Percentiles rank a stretch among this genome's conserved stretches.
Evolutionary conservation across 1,140 invertebrate genomes (phyloP).

Genomic region (Sycophaga agraensis): DNA sequence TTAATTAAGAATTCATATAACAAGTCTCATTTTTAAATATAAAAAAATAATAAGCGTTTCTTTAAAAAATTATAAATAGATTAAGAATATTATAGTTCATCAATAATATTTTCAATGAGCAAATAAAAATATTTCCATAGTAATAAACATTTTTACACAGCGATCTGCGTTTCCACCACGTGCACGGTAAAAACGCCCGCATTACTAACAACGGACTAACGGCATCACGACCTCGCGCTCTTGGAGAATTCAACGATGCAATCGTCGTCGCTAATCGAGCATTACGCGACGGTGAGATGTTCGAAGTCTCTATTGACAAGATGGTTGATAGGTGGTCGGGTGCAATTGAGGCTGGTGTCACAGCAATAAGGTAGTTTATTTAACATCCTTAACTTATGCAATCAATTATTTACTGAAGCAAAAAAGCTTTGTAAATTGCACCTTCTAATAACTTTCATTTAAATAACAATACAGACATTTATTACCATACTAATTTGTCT

Average conservation of each 20-base stretch:
- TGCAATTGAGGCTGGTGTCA: conserved; percentile 73
- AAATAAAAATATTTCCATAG: background rate
- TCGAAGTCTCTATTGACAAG: conserved; percentile 87
- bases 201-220: conserved; percentile 85
- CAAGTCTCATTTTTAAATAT: too few relatives aligned
- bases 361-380: conserved; percentile 30
- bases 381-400: background rate
- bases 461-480: too few relatives aligned
- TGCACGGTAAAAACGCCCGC: conserved; percentile 86
- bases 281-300: conserved; percentile 86
- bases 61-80: too few relatives aligned
- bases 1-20: too few relatives aligned
- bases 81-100: too few relatives aligned
- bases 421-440: too few relatives aligned
- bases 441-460: too few relatives aligned
- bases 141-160: conserved; percentile 55
- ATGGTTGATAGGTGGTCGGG: conserved; percentile 92
- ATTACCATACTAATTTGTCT: too few relatives aligned
- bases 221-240: conserved; percentile 78
- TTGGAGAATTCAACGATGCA: conserved; percentile 92
- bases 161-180: conserved; percentile 84
- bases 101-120: too few relatives aligned
- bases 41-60: too few relatives aligned
- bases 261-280: conserved; percentile 89
- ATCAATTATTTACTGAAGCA: too few relatives aligned